Percentiles rank a stretch among this genome's conserved stretches.
phyloP scores from a whole-genome alignment of 2,797 vertebrate genomes.

The Alauda arvensis region DNA sequence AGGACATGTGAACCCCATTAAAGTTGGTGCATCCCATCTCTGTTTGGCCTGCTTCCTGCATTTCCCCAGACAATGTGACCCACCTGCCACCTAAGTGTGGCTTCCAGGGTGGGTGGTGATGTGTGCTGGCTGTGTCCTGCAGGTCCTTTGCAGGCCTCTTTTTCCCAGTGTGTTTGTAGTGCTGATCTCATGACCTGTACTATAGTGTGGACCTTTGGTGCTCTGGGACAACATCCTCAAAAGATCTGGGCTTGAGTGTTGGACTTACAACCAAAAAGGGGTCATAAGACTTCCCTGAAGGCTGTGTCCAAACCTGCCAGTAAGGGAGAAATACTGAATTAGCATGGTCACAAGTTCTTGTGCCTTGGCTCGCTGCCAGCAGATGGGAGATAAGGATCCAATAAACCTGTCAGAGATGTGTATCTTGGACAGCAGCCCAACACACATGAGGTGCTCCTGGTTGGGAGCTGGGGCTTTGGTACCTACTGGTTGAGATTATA shows the following conservation, averaged over 20 bases:
- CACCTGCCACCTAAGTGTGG: background rate
- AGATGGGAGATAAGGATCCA: background rate
- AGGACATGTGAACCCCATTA: background rate
- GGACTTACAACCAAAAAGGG: background rate
- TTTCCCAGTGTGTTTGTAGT: background rate
- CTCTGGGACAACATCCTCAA: background rate
- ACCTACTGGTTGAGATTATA: background rate
- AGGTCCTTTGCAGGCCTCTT: background rate
- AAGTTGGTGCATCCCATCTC: background rate
- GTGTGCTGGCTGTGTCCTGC: background rate
- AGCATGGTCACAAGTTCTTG: background rate
- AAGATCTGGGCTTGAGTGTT: background rate
- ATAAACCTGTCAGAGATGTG: background rate
- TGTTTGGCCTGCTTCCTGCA: background rate
- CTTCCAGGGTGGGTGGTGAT: background rate
- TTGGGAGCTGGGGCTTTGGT: background rate
- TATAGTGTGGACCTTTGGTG: background rate
- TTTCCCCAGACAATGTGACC: background rate
- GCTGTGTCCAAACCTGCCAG: fast-evolving
- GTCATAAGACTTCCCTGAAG: background rate
- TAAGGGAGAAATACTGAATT: background rate
- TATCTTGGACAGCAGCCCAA: background rate
- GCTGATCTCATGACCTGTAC: background rate
- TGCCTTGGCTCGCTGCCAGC: background rate
- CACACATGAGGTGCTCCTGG: background rate